A percentile compares a stretch with the other conserved stretches of the same genome.
Conservation (phyloP, 2,797 vertebrate species). For the Podargus strigoides region DNA sequence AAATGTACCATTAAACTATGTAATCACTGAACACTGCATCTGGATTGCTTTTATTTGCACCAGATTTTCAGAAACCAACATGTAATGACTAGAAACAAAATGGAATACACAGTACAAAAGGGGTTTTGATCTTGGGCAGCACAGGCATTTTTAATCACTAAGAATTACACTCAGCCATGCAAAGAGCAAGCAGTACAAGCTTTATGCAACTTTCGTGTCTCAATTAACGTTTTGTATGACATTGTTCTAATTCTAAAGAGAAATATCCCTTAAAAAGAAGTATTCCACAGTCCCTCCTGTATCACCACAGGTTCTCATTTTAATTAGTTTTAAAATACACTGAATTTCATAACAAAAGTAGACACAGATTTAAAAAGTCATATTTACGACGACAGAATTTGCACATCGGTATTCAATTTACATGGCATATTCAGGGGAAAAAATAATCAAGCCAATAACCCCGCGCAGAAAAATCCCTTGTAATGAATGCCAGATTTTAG, state of each 20-base stretch:
- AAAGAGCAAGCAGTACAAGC: not conserved
- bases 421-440: conserved; percentile 54
- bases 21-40: not conserved
- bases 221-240: not conserved
- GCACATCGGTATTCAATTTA: conserved; percentile 61
- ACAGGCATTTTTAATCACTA: conserved; percentile 16
- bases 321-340: not conserved
- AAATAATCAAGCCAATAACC: conserved; percentile 52
- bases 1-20: not conserved
- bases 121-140: not conserved
- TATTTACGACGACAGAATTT: conserved; percentile 25
- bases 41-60: conserved; percentile 1
- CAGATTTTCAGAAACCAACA: conserved; percentile 2
- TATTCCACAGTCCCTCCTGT: not conserved
- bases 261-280: not conserved
- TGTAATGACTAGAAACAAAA: not conserved
- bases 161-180: not conserved
- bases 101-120: not conserved
- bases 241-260: not conserved
- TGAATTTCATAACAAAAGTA: not conserved
- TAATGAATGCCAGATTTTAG: conserved; percentile 64
- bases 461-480: conserved; percentile 21
- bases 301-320: not conserved
- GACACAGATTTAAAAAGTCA: not conserved
- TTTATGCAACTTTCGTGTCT: not conserved